Conservation (phyloP, 2,888 invertebrate species). For the Lepidochitona cinerea region DNA sequence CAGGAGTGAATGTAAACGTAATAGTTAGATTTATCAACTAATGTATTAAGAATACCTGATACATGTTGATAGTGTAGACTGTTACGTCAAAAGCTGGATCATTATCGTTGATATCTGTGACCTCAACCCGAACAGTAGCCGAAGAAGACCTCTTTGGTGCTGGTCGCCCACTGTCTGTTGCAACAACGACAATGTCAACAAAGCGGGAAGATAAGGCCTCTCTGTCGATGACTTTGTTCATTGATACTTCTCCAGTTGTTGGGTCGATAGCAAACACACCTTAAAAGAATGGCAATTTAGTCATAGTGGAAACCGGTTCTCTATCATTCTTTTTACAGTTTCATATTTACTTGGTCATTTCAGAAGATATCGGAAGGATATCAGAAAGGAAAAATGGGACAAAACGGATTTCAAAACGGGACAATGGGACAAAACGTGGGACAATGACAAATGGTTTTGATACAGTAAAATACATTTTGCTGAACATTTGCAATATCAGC, state of each 20-base stretch:
- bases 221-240: background rate
- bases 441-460: too few species aligned
- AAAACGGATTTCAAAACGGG: too few species aligned
- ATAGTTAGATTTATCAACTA: too few species aligned
- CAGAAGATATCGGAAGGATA: too few species aligned
- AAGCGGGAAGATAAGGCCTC: background rate
- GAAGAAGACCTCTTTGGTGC: background rate
- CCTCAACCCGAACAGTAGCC: background rate
- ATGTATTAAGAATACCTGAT: background rate
- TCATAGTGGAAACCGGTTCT: too few species aligned
- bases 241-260: background rate
- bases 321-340: too few species aligned
- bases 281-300: background rate
- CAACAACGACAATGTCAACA: background rate
- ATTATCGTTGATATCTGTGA: background rate
- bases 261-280: background rate
- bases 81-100: background rate
- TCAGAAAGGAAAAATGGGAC: too few species aligned
- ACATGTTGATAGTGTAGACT: background rate
- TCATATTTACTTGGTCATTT: too few species aligned
- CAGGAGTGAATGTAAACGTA: too few species aligned
- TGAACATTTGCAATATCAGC: too few species aligned
- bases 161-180: background rate
- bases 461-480: too few species aligned
- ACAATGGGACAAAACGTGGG: too few species aligned